Evolutionary conservation across 2,888 invertebrate genomes (phyloP).

Genomic region (Augiades crinisus): DNA sequence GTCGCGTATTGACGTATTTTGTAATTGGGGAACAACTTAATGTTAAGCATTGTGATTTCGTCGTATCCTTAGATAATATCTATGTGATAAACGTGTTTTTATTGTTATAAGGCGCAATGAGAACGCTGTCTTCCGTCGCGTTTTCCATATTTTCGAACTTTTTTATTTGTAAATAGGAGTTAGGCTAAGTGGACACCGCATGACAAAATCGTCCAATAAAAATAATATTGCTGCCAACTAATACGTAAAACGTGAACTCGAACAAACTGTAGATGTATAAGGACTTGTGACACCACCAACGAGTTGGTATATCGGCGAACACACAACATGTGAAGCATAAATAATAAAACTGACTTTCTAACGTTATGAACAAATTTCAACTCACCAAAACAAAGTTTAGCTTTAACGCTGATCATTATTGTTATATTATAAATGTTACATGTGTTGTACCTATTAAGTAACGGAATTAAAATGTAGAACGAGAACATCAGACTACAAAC

Average conservation of each 20-base stretch:
- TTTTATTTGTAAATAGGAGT: constrained; percentile 55
- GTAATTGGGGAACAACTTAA: constrained; percentile 77
- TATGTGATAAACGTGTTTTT: constrained; percentile 73
- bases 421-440: no score
- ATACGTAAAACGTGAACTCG: constrained; percentile 54
- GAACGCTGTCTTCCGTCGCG: constrained; percentile 74
- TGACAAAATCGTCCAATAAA: constrained; percentile 64
- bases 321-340: no score
- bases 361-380: no score
- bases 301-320: no score
- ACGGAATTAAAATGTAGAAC: no score
- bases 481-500: no score
- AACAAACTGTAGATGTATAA: constrained; percentile 57
- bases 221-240: constrained; percentile 44
- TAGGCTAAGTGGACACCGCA: constrained; percentile 58
- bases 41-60: constrained; percentile 76
- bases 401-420: no score
- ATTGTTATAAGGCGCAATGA: constrained; percentile 52
- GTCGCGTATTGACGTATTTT: constrained; percentile 60
- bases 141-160: constrained; percentile 54
- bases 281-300: constrained; percentile 3
- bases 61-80: constrained; percentile 65
- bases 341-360: neutral
- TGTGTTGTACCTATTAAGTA: no score
- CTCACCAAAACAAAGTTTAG: no score